Base-by-base conservation (phyloP, 2,113 vertebrate species). In the Andinoacara biseriatus region DNA sequence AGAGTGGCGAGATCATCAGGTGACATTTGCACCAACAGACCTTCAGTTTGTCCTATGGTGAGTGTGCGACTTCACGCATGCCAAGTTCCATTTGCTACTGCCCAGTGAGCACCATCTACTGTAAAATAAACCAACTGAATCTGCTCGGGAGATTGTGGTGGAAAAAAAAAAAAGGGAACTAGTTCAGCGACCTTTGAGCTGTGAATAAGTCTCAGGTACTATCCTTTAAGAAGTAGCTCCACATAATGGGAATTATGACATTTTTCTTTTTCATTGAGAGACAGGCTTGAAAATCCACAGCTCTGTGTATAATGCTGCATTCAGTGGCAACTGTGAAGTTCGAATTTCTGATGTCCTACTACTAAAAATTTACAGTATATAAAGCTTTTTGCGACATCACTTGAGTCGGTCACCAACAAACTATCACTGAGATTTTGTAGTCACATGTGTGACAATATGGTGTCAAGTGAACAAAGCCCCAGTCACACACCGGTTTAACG, bases 1-100 rank as follows among this genome's bases (percentile, higher is more conserved):
- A 63, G 81, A 63, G 86, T 88, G 88, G 88, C 76, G 49, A 84
- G 86, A 86, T 74, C 86, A 80, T 89, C 86, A 84, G 82, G 88
- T 86, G 77, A 90, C 65, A 78, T 74, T 74, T 69, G 59, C 79
- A 58, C 76, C 75, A 26, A 15, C 17, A 33, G 79, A 74, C 63
- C 15, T n/a, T 60, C 72, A 60, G 54, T 43, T 26, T 72, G 1
- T 80, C 40, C 59, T 10, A 14, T 17, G 26, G 18, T 54, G 56
- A 58, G 67, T n/a, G 46, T 14, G 67, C 46, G 31, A 24, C 54
- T 58, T 38, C 22, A 43, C 56, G 58, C 18, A 13, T 76, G 56
- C 74, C 74, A 59, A 17, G 54, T n/a, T 58, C 5, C 0, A 54
- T 72, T 52, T 54, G 43, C 67, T 0, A 2, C 26, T 33, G 46